Conservation (phyloP, 1,140 invertebrate species). For the Penaeus japonicus region DNA sequence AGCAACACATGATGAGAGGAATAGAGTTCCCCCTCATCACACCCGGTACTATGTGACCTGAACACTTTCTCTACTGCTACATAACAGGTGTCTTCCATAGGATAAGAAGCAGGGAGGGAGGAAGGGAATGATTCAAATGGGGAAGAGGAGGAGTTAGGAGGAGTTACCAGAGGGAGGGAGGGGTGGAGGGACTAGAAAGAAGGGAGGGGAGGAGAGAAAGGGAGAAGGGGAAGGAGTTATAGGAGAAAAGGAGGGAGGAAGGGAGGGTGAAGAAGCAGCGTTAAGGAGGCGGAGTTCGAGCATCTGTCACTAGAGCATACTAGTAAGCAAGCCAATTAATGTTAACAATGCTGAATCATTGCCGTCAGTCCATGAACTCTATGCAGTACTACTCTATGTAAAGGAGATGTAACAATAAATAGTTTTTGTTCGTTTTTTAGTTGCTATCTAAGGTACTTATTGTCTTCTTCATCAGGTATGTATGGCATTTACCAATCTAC, state of each 20-base stretch:
- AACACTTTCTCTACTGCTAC: too few species aligned
- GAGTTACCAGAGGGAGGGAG: too few species aligned
- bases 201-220: neutral
- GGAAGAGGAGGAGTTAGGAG: neutral
- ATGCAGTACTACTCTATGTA: too few species aligned
- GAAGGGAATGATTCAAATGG: too few species aligned
- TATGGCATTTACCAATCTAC: conserved; percentile 20
- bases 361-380: too few species aligned
- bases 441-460: conserved; percentile 23
- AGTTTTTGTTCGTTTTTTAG: neutral
- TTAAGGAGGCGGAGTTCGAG: conserved; percentile 2
- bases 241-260: neutral
- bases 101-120: too few species aligned
- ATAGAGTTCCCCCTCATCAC: conserved; percentile 32
- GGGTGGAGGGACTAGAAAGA: too few species aligned
- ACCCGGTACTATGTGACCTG: neutral
- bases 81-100: too few species aligned
- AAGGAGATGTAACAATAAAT: too few species aligned
- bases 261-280: neutral
- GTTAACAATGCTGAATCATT: neutral
- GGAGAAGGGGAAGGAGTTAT: too few species aligned
- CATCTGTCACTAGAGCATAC: neutral
- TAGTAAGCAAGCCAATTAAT: conserved; percentile 8
- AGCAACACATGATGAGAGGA: conserved; percentile 20
- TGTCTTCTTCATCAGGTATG: conserved; percentile 42